Conservation (phyloP, 37 sponge, comb jelly and placozoan species). For the Haliclona indistincta region DNA sequence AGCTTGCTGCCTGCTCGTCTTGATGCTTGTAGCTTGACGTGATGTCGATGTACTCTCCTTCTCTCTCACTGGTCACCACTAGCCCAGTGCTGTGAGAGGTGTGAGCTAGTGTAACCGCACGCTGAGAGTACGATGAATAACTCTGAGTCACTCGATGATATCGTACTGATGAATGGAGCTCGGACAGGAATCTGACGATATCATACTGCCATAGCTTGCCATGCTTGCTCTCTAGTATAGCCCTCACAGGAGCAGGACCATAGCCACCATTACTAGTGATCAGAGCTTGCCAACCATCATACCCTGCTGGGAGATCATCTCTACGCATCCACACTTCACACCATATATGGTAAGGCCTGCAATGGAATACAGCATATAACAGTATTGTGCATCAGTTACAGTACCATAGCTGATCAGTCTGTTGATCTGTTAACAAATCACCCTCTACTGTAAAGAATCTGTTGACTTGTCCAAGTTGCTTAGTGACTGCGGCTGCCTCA, state of each 20-base stretch:
- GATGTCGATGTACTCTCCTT: conserved; percentile 10
- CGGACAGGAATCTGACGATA: conserved; percentile 21
- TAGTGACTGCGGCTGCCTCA: conserved; percentile 58
- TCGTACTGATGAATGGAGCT: conserved; percentile 34
- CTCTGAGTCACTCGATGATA: conserved; percentile 42
- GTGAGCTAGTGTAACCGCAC: conserved; percentile 7
- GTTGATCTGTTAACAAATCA: too few species aligned
- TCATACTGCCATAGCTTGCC: conserved; percentile 37
- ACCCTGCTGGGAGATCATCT: conserved; percentile 59
- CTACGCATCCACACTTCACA: conserved; percentile 77
- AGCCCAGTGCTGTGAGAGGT: conserved; percentile 8
- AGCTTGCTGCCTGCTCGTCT: not conserved
- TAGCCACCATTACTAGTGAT: not conserved
- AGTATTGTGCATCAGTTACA: not conserved
- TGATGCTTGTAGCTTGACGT: conserved; percentile 28
- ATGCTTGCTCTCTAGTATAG: not conserved
- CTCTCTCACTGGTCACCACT: conserved; percentile 22
- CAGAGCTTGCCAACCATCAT: conserved; percentile 76
- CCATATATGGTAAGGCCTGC: conserved; percentile 88
- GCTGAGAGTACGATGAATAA: conserved; percentile 4
- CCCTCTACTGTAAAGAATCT: conserved; percentile 63
- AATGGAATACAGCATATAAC: not conserved
- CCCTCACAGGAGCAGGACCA: conserved; percentile 13
- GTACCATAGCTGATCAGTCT: conserved; percentile 59
- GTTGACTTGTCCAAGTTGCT: conserved; percentile 37